These are phyloP conservation scores for Psittacula derbiana DNA, from an alignment of 2,797 vertebrate species.

Conservation along the genomic window DNA sequence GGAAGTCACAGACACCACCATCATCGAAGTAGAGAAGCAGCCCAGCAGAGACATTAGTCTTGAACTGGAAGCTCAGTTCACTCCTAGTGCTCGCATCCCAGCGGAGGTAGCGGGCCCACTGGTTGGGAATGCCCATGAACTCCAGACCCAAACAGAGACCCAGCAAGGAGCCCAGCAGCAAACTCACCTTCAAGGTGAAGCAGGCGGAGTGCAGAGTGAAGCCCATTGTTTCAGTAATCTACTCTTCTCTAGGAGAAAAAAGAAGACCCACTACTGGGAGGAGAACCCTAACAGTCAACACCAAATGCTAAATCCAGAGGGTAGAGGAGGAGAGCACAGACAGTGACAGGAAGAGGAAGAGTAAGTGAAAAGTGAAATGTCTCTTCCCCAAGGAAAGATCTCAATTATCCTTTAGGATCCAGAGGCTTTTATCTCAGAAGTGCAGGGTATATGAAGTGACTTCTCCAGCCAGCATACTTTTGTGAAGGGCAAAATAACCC, in stretches of 20 bases:
- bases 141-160: slow-evolving; percentile 87
- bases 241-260: slow-evolving; percentile 28
- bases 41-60: slow-evolving; percentile 89
- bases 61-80: slow-evolving; percentile 95
- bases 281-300: background rate
- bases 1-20: slow-evolving; percentile 93
- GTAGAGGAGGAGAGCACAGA: background rate
- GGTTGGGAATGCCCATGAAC: slow-evolving; percentile 92
- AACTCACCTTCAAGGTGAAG: slow-evolving; percentile 80
- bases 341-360: background rate
- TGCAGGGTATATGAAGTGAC: background rate
- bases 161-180: slow-evolving; percentile 85
- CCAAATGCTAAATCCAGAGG: slow-evolving; percentile 31
- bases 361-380: background rate
- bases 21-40: slow-evolving; percentile 96
- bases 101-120: slow-evolving; percentile 95
- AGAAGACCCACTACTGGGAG: slow-evolving; percentile 12
- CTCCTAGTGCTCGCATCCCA: slow-evolving; percentile 95
- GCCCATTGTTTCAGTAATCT: slow-evolving; percentile 74
- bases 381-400: slow-evolving; percentile 59
- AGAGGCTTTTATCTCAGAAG: slow-evolving; percentile 66
- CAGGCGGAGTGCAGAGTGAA: slow-evolving; percentile 80
- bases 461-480: background rate
- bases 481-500: background rate
- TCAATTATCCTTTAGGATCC: slow-evolving; percentile 69